Percentiles rank a stretch among this genome's conserved stretches.
These are phyloP conservation scores for Echeneis naucrates DNA, from an alignment of 2,797 vertebrate genomes.

Conservation along the genomic window DNA sequence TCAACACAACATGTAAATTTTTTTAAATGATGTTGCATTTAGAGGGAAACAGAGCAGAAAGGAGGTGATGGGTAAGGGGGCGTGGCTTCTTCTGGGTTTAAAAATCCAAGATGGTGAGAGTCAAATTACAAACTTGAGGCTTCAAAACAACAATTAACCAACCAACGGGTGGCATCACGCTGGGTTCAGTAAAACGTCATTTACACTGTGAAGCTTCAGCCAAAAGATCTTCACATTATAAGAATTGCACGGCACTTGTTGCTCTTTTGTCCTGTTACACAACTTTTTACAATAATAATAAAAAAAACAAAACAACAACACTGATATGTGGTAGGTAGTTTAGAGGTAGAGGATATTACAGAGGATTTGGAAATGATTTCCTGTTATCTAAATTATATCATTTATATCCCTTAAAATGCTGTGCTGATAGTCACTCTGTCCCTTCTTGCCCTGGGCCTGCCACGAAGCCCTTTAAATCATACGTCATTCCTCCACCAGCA, in stretches of 20 bases:
- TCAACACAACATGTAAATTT: too few species aligned
- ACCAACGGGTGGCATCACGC: too few species aligned
- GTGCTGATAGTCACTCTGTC: background rate
- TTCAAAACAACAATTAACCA: too few species aligned
- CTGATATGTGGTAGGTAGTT: too few species aligned
- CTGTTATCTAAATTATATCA: background rate
- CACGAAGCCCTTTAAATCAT: background rate
- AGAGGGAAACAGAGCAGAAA: too few species aligned
- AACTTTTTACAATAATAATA: background rate
- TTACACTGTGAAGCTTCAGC: background rate
- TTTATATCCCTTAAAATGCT: background rate
- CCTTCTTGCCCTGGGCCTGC: background rate
- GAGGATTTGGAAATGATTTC: background rate
- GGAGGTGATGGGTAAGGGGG: too few species aligned
- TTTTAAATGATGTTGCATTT: too few species aligned
- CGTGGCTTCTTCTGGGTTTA: too few species aligned
- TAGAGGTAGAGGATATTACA: background rate
- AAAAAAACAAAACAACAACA: too few species aligned
- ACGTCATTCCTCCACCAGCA: slow-evolving; percentile 4
- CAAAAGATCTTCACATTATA: background rate
- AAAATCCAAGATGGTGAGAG: too few species aligned
- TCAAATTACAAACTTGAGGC: too few species aligned
- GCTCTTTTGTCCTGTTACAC: background rate
- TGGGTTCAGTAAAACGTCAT: background rate
- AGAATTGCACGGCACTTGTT: background rate